Percentiles rank a stretch among this genome's conserved stretches.
Evolutionary conservation across 2,888 invertebrate species (phyloP).

Genomic region (Platycheirus rosarum): DNA sequence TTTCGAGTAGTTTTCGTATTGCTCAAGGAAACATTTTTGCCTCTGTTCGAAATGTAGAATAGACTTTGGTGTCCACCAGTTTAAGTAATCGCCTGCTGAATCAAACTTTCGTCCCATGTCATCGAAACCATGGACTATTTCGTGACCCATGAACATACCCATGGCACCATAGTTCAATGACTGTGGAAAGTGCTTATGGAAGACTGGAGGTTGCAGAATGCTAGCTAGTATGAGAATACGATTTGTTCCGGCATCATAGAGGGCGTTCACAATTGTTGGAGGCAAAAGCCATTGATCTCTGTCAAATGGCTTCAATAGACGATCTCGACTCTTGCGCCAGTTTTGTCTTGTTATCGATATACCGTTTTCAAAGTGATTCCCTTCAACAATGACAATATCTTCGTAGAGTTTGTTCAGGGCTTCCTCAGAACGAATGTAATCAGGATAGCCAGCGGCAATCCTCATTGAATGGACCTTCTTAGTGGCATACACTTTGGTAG

Average conservation of each 20-base stretch:
- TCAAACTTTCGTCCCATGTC: conserved; percentile 72
- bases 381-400: conserved; percentile 86
- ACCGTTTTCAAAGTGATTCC: conserved; percentile 92
- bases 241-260: conserved; percentile 89
- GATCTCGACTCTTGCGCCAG: conserved; percentile 88
- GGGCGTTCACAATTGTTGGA: conserved; percentile 94
- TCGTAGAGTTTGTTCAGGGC: conserved; percentile 92
- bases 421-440: conserved; percentile 90
- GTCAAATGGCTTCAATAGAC: conserved; percentile 85
- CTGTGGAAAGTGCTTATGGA: conserved; percentile 90
- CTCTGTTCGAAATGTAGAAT: conserved; percentile 57
- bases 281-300: conserved; percentile 92
- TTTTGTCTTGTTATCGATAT: conserved; percentile 88
- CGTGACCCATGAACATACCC: conserved; percentile 75
- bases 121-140: conserved; percentile 76
- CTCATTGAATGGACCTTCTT: conserved; percentile 95
- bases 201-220: conserved; percentile 86
- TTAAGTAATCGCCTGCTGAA: conserved; percentile 54
- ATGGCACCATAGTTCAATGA: conserved; percentile 75
- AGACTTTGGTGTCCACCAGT: conserved; percentile 74
- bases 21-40: conserved; percentile 70
- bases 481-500: conserved; percentile 91
- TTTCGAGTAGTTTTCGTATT: conserved; percentile 73
- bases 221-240: conserved; percentile 44
- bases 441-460: conserved; percentile 96